Percentiles rank a stretch among this genome's conserved stretches.
These are phyloP conservation scores for Sebastes wilsoni DNA, from an alignment of 2,797 vertebrate genomes.

Conservation along the genomic window DNA sequence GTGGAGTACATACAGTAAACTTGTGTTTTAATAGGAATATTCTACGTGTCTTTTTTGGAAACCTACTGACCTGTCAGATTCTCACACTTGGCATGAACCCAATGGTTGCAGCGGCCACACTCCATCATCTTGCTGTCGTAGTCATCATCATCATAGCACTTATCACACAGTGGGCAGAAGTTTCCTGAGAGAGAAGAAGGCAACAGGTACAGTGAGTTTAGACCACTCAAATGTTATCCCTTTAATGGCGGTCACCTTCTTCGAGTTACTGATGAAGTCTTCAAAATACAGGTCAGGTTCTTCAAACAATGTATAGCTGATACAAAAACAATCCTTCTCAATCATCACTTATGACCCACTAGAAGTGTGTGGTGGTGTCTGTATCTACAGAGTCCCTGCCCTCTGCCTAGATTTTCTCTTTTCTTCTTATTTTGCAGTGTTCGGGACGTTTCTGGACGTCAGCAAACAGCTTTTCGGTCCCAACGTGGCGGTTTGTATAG, in stretches of 20 bases:
- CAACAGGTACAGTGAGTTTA: background rate
- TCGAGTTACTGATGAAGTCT: background rate
- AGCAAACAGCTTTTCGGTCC: too few relatives aligned
- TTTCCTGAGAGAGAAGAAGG: conserved; percentile 84
- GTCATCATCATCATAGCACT: conserved; percentile 94
- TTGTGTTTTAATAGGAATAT: background rate
- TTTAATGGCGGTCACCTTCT: background rate
- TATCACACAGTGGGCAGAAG: conserved; percentile 96
- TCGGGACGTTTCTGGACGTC: too few relatives aligned
- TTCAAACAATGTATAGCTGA: background rate
- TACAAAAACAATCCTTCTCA: too few relatives aligned
- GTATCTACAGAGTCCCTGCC: too few relatives aligned
- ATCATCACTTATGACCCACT: too few relatives aligned
- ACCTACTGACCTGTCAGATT: conserved; percentile 84
- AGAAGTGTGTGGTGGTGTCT: too few relatives aligned
- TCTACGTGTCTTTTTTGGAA: background rate
- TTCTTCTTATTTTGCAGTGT: too few relatives aligned
- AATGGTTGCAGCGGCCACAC: conserved; percentile 93
- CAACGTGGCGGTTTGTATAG: too few relatives aligned
- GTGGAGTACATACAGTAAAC: background rate
- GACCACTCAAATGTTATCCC: background rate
- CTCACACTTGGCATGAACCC: conserved; percentile 99
- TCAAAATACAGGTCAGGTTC: background rate
- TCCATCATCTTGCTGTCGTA: conserved; percentile 98
- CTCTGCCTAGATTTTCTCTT: too few relatives aligned